A percentile compares a stretch with the other conserved stretches of the same genome.
phyloP scores from a whole-genome alignment of 2,797 vertebrate genomes.

The Periparus ater region DNA sequence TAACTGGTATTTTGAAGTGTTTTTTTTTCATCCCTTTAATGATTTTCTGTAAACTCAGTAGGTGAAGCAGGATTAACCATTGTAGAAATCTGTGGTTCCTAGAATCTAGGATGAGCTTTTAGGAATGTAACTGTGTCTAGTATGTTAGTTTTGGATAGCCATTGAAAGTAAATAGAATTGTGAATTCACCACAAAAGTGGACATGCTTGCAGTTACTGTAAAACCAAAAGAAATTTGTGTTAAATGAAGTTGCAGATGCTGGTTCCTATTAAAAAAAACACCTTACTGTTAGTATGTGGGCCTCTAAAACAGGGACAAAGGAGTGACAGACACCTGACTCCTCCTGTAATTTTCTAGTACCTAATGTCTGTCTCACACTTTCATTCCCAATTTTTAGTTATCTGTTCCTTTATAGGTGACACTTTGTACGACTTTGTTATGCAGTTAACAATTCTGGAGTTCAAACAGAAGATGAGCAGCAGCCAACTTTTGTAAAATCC shows the following conservation, averaged over 20 bases:
- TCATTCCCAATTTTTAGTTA: neutral
- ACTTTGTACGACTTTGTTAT: neutral
- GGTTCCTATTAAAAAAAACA: neutral
- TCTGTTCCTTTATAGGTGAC: neutral
- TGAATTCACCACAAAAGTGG: neutral
- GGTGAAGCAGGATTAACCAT: constrained; percentile 1
- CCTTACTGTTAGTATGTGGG: neutral
- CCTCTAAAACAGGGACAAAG: neutral
- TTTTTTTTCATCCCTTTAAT: constrained; percentile 52
- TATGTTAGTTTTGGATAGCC: neutral
- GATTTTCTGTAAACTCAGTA: constrained; percentile 52
- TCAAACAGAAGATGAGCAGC: neutral
- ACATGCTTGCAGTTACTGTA: neutral
- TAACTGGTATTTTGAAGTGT: constrained; percentile 59
- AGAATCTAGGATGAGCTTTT: neutral
- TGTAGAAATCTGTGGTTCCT: neutral
- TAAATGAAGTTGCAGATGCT: neutral
- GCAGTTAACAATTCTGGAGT: neutral
- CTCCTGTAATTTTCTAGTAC: neutral
- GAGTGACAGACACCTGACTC: neutral
- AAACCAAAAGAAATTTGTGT: neutral
- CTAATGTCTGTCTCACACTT: neutral
- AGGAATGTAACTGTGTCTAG: neutral
- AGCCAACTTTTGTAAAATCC: neutral
- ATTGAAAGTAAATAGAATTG: neutral